phyloP scores from a whole-genome alignment of 2,888 invertebrate genomes.

The Synanthedon formicaeformis region DNA sequence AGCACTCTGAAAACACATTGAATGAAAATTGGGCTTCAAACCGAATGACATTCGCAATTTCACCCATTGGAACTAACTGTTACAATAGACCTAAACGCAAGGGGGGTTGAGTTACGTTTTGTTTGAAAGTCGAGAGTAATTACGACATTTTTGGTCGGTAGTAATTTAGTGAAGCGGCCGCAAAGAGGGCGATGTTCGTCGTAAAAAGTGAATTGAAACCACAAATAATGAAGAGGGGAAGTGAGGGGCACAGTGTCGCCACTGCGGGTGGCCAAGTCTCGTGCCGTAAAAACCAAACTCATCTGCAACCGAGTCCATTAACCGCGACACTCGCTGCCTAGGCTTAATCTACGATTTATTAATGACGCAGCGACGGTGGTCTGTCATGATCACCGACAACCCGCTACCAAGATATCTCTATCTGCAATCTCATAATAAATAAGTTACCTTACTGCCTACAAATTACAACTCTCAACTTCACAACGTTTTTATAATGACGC shows the following conservation, averaged over 20 bases:
- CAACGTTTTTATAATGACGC: too few relatives aligned
- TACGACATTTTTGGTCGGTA: constrained; percentile 31
- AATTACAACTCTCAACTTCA: too few relatives aligned
- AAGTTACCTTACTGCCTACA: too few relatives aligned
- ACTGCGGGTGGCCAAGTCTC: constrained; percentile 62
- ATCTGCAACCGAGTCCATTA: constrained; percentile 58
- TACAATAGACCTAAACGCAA: constrained; percentile 6
- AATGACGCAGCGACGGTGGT: constrained; percentile 46
- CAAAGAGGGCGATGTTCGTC: constrained; percentile 48
- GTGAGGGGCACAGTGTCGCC: constrained; percentile 30
- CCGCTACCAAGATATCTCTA: constrained; percentile 33
- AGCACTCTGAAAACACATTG: constrained; percentile 7
- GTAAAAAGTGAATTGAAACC: constrained; percentile 69
- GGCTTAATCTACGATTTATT: constrained; percentile 57
- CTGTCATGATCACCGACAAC: constrained; percentile 11
- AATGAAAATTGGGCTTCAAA: constrained; percentile 8
- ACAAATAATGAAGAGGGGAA: constrained; percentile 58
- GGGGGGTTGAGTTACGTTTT: constrained; percentile 9
- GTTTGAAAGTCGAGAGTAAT: constrained; percentile 15
- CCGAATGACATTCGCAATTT: constrained; percentile 5
- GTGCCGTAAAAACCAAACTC: constrained; percentile 66
- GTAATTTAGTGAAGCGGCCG: constrained; percentile 35
- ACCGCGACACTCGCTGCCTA: constrained; percentile 33
- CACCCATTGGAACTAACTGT: constrained; percentile 1
- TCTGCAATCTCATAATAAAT: constrained; percentile 5